Evolutionary conservation across 1,140 invertebrate genomes (phyloP).

Genomic region (Calliopsis andreniformis): DNA sequence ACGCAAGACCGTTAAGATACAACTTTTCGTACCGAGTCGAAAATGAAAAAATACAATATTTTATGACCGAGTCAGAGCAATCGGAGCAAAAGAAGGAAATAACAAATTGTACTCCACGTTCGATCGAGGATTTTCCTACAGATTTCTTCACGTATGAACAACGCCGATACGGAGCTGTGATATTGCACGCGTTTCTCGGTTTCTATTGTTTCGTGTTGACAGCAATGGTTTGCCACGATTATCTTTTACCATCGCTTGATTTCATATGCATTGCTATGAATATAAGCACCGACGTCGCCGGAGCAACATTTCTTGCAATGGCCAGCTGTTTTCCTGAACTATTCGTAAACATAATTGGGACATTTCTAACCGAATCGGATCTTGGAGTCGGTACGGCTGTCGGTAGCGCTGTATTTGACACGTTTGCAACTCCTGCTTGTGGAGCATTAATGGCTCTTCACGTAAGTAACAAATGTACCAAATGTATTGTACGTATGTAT

Average conservation of each 20-base stretch:
- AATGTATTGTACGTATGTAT: too few relatives aligned
- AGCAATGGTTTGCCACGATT: constrained; percentile 93
- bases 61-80: too few relatives aligned
- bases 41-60: too few relatives aligned
- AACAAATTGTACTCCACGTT: constrained; percentile 76
- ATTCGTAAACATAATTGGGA: constrained; percentile 94
- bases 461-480: constrained; percentile 82
- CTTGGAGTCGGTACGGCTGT: constrained; percentile 93
- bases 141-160: constrained; percentile 84
- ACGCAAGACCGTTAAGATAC: not conserved
- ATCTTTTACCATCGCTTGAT: constrained; percentile 91
- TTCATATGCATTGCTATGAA: constrained; percentile 88
- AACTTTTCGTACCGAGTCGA: too few relatives aligned
- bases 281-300: constrained; percentile 91
- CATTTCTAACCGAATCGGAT: constrained; percentile 89
- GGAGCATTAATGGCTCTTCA: constrained; percentile 88
- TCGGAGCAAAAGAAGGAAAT: not conserved
- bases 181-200: constrained; percentile 88
- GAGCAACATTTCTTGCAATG: constrained; percentile 95
- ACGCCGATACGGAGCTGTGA: constrained; percentile 85
- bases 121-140: constrained; percentile 82
- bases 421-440: constrained; percentile 92
- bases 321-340: constrained; percentile 95
- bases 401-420: constrained; percentile 94
- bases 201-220: constrained; percentile 90